phyloP scores from a whole-genome alignment of 2,797 vertebrate genomes.

The Catamblyrhynchus diadema region DNA sequence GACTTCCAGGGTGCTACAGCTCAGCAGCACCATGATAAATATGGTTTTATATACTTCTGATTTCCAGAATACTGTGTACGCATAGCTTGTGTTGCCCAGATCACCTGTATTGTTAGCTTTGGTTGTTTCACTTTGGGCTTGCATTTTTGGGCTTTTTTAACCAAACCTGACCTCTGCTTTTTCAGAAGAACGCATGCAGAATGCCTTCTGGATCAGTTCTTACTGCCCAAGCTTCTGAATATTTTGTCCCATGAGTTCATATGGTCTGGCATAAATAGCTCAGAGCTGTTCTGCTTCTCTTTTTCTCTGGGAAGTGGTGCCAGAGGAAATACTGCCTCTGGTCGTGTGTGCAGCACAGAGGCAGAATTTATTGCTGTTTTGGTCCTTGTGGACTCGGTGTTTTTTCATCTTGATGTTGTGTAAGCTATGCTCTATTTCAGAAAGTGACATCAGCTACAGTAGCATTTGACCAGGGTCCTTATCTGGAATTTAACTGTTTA shows the following conservation, averaged over 20 bases:
- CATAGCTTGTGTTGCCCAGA: neutral
- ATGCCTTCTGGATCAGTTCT: neutral
- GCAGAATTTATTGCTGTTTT: neutral
- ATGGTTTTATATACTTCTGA: neutral
- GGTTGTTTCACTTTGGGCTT: neutral
- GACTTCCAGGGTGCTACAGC: neutral
- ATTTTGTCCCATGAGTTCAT: neutral
- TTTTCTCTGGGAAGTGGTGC: neutral
- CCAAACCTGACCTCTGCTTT: neutral
- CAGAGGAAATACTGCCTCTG: neutral
- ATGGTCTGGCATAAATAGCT: neutral
- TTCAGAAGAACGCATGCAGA: neutral
- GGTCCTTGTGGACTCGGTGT: neutral
- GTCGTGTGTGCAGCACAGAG: neutral
- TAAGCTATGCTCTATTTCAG: neutral
- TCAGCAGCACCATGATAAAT: neutral
- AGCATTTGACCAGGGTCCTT: neutral
- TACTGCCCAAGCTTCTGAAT: neutral
- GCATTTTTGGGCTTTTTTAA: neutral
- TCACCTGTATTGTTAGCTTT: neutral
- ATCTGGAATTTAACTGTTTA: neutral
- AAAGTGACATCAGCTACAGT: neutral
- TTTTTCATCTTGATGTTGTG: neutral
- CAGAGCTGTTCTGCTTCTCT: neutral
- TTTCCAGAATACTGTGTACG: neutral